phyloP scores from a whole-genome alignment of 2,888 invertebrate species.

The Notodonta dromedarius region DNA sequence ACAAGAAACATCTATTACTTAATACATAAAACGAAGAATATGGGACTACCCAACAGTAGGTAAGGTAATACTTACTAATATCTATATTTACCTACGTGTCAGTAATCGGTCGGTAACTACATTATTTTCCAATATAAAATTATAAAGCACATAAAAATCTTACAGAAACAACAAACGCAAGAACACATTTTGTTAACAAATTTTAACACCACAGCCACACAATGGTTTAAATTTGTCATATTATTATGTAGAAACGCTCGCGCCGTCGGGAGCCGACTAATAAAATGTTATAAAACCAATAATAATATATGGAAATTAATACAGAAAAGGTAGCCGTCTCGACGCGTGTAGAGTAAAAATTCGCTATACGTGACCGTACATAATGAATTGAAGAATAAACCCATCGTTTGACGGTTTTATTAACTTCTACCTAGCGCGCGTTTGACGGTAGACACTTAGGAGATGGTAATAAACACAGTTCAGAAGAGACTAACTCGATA shows the following conservation, averaged over 20 bases:
- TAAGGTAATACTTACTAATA: no score
- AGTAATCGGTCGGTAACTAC: no score
- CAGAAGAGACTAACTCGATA: not conserved
- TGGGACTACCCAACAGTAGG: no score
- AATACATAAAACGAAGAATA: no score
- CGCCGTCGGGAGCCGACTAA: not conserved
- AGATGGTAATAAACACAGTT: not conserved
- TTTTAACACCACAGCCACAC: not conserved
- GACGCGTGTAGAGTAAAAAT: slow-evolving; percentile 8
- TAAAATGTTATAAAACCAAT: not conserved
- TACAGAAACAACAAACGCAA: not conserved
- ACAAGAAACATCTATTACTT: no score
- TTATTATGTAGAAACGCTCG: not conserved
- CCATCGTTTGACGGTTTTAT: not conserved
- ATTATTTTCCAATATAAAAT: no score
- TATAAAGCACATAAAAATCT: no score
- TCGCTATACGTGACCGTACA: slow-evolving; percentile 25
- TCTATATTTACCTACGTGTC: no score
- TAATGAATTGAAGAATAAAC: slow-evolving; percentile 10
- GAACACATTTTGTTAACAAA: not conserved
- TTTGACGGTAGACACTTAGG: not conserved
- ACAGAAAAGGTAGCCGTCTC: not conserved
- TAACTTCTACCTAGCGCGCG: not conserved
- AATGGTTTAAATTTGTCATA: not conserved
- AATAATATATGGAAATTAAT: slow-evolving; percentile 1